phyloP scores from a whole-genome alignment of 2,113 vertebrate species.

The Himantopus leucocephalus region DNA sequence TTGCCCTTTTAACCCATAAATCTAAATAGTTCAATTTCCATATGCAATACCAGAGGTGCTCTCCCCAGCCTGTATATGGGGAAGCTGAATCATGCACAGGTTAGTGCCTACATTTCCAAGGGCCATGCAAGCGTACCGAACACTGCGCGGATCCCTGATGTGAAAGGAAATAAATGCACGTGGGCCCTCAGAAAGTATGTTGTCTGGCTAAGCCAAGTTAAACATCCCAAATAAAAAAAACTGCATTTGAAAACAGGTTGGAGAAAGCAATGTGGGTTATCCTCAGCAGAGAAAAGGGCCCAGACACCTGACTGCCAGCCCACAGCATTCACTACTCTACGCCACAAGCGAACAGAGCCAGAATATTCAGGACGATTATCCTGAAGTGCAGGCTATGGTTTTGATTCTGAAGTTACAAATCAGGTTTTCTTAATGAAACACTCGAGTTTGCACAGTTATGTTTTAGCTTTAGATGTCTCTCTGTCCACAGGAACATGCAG shows the following conservation, averaged over 20 bases:
- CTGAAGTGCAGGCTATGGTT: not conserved
- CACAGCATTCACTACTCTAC: not conserved
- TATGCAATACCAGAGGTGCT: not conserved
- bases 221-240: not conserved
- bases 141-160: not conserved
- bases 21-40: not conserved
- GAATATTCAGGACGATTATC: accelerated
- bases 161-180: not conserved
- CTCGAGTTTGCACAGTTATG: not conserved
- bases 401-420: not conserved
- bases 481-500: not conserved
- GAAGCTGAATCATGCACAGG: not conserved
- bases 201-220: not conserved
- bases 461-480: not conserved
- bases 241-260: not conserved
- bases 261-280: not conserved
- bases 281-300: not conserved
- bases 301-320: not conserved
- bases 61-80: not conserved
- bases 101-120: not conserved
- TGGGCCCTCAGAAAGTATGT: not conserved
- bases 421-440: not conserved
- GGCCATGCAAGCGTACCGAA: not conserved
- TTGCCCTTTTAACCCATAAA: not conserved
- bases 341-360: not conserved